phyloP scores from a whole-genome alignment of 2,113 vertebrate genomes.

The Leucopsar rothschildi region DNA sequence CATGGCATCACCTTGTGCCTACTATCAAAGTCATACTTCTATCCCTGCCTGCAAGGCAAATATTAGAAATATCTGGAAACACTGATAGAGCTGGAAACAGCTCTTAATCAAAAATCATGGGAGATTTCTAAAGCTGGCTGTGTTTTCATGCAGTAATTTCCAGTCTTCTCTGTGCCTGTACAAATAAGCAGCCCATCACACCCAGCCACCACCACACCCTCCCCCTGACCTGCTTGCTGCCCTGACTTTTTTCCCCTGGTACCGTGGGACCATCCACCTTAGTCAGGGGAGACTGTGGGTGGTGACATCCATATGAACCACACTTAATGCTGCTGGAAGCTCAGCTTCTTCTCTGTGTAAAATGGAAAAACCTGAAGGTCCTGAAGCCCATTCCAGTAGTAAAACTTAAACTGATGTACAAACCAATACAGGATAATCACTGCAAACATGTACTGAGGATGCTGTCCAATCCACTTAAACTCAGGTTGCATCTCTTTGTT shows the following conservation, averaged over 20 bases:
- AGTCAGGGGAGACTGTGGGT: neutral
- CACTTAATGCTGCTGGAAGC: neutral
- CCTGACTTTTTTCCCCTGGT: accelerated
- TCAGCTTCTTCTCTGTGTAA: neutral
- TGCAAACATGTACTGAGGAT: accelerated
- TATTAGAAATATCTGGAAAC: neutral
- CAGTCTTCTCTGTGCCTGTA: neutral
- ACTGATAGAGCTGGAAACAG: neutral
- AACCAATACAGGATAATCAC: neutral
- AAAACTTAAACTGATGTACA: neutral
- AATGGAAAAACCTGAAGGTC: neutral
- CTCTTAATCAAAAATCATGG: neutral
- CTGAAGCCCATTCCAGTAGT: neutral
- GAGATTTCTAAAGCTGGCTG: neutral
- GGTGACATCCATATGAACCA: neutral
- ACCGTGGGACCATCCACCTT: neutral
- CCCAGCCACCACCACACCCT: neutral
- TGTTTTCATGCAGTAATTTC: neutral
- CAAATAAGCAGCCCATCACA: neutral
- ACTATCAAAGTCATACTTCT: neutral
- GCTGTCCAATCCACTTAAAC: neutral
- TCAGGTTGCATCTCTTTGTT: neutral
- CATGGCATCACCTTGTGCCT: neutral
- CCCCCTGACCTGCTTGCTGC: neutral
- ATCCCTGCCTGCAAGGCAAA: accelerated